Base-by-base conservation (phyloP, 2,113 vertebrate species). In the Gadus chalcogrammus region DNA sequence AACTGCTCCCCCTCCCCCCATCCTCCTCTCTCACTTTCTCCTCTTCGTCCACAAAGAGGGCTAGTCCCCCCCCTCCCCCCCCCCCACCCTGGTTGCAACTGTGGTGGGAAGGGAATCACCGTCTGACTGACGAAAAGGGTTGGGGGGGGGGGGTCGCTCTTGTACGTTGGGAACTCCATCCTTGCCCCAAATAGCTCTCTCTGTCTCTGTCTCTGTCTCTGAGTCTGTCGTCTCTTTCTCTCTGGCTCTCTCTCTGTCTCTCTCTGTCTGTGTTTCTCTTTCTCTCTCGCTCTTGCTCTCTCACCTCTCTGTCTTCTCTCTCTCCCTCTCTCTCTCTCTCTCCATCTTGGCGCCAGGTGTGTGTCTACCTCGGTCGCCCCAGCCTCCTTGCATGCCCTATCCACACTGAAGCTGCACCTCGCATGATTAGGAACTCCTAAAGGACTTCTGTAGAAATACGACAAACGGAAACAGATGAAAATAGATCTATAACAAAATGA, bases 341-440 rank as follows among this genome's bases (percentile, higher is more conserved):
- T 65, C 73, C 61, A 58, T 42, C 22, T 58, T 58, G 80, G 66
- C 35, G 79, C 83, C 82, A 73, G 61, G 69, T 86, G 84, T 89
- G 87, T 91, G 85, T 64, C 83, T 75, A 74, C 72, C 72, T 83
- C 77, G 75, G 83, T 70, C 67, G 64, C 84, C 70, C 74, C 67
- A 79, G 87, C 86, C 75, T 89, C 88, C 87, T 80, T 88, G 91
- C 92, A 93, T 93, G 92, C 89, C 73, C 82, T 88, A 83, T 85
- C 83, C 75, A 89, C 86, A 91, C 89, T 88, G 90, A 93, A 90
- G 88, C 88, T 91, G 90, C 89, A 91, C 89, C 90, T 88, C 87
- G 91, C 92, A 93, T 93, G 92, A 91, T 77, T 82, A 91, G 85
- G 87, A 88, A 90, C 85, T 86, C 88, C 88, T 86, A 91, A 91